Evolutionary conservation across 2,888 invertebrate genomes (phyloP), one percentile per base, ranked within the genome.

Genomic region (Frankliniella intonsa): DNA sequence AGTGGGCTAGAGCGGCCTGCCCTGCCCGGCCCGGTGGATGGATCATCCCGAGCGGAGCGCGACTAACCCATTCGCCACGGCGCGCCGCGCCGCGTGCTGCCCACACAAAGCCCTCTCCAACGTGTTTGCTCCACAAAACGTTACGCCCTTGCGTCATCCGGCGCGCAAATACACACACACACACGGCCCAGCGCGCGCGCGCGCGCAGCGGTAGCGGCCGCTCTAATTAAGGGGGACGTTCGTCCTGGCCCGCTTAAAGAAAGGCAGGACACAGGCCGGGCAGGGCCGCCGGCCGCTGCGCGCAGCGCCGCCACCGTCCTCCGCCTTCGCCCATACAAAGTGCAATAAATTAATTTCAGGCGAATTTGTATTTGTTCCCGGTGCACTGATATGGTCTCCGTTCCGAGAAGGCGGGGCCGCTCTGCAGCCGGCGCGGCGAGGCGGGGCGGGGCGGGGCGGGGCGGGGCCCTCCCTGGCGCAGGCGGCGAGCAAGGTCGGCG

Each of bases 301-400:
- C 9, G 22, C 69, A 38, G 38, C 69, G 22, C 25, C 69, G n/a
- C 65, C 12, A 5, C 22, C 25, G 22, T 25, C 22, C 69, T 12
- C 22, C 9, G n/a, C 22, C 69, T 12, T 22, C 69, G 22, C 10
- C 22, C 69, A 76, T 25, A 76, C 69, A 76, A 76, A 76, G 69
- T 76, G 69, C 69, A 76, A 76, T 76, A 76, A 76, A 76, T 76
- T 76, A 76, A 76, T 76, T 76, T 76, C 69, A 22, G 11, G 12
- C 69, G 69, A 76, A 76, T 76, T 76, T 25, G 69, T 76, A 76
- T 76, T 76, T 76, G 69, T 76, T 76, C 62, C n/a, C 62, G 62
- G 62, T 11, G 69, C 69, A 22, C 69, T 76, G 69, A 76, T 76
- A 76, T 76, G 69, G 69, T 76, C 69, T 76, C 69, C 10, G 25